Percentiles rank a stretch among this genome's conserved stretches.
phyloP scores from a whole-genome alignment of 2,888 invertebrate species.

The Monoplex corrugatus region DNA sequence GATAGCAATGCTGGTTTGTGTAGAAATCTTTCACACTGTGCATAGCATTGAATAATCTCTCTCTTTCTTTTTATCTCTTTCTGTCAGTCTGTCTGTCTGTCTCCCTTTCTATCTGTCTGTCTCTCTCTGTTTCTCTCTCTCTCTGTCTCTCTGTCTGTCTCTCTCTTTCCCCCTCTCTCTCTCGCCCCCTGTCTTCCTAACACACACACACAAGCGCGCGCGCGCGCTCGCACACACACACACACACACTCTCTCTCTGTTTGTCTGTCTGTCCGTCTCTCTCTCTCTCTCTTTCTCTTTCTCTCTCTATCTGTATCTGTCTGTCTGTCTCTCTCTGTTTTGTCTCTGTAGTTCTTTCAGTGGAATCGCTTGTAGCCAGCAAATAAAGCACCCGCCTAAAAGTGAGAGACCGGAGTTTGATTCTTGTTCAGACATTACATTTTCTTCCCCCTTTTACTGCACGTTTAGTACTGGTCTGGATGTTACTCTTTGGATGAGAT shows the following conservation, averaged over 20 bases:
- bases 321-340: neutral
- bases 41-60: neutral
- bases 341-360: neutral
- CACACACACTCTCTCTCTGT: too few species aligned
- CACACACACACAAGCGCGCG: too few species aligned
- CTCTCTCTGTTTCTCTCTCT: neutral
- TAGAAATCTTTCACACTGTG: too few species aligned
- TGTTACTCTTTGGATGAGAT: too few species aligned
- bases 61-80: neutral
- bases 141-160: neutral
- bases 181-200: neutral
- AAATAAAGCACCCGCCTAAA: too few species aligned
- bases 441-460: too few species aligned
- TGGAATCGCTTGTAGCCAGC: neutral
- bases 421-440: too few species aligned
- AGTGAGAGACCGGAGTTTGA: too few species aligned
- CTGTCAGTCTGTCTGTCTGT: neutral
- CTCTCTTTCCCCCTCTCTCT: neutral
- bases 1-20: too few species aligned
- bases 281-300: neutral
- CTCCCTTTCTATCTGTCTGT: neutral
- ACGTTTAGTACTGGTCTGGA: too few species aligned
- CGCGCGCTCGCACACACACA: too few species aligned
- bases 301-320: neutral
- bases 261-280: neutral